Base-by-base conservation (phyloP, 2,797 vertebrate genomes). In the Strix occidentalis region DNA sequence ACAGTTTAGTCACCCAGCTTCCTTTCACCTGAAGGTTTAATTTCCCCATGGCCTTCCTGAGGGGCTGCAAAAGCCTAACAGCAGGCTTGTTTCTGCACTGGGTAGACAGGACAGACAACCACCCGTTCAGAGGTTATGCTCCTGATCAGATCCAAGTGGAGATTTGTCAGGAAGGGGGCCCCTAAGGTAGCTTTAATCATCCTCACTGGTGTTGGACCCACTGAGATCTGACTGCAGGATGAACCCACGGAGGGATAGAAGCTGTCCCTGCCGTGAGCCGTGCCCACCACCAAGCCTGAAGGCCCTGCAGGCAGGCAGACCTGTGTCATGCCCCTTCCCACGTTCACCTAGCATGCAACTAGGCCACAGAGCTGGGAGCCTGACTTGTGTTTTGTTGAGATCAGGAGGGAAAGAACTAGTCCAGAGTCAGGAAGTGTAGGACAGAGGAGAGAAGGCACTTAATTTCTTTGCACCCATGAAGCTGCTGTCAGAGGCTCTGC, bases 371-470 rank as follows among this genome's bases (percentile, higher is more conserved):
- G 3, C 8, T 45, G 69, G 70, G 57, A 87, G 28, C 31, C 65
- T 4, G 16, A 18, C 53, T 35, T 45, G 17, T 37, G n/a, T 53
- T 90, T 89, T 39, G 68, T 31, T 54, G 58, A 50, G 48, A 37
- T 37, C 75, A 69, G 45, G 60, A 89, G 37, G 41, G 35, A 41
- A 70, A 84, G n/a, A 81, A 84, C 21, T 24, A 71, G 23, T 56
- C 70, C 24, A 26, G 61, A 83, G 70, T n/a, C 46, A 75, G 82
- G 57, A 84, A 58, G 5, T 5, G 1, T 10, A 84, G n/a, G 79
- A 54, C 3, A 5, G 46, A 91, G 78, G 58, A 68, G 64, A 72
- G 77, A 96, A 96, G 96, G 96, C 96, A 97, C 96, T 91, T 93
- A 54, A 54, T 35, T 83, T 85, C 58, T 72, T 72, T 72, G 61